Base-by-base conservation (phyloP, 2,888 invertebrate genomes). In the Auanema sp. region DNA sequence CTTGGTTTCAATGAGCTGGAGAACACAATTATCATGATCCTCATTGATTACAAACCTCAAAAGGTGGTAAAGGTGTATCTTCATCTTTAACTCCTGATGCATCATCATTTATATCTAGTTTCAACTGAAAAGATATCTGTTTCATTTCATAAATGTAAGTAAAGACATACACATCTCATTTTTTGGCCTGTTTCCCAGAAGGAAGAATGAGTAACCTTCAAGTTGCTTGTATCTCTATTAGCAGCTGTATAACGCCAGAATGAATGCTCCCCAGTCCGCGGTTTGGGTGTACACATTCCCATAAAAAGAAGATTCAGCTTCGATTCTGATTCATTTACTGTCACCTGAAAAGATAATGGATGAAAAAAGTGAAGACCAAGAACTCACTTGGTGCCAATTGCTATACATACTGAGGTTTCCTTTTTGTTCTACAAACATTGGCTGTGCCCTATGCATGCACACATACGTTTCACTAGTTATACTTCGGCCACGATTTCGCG, bases 361-460 rank as follows among this genome's bases (percentile, higher is more conserved):
- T 23, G 11, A 47, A 24, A 16, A 41, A 3, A 12, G 42, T 4
- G 42, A n/a, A 33, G 18, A 2, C 12, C 1, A 41, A 47, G 2
- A 23, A 10, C 14, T 21, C 12, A 62, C 50, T 56, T 70, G 70
- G 66, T 85, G 83, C 87, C 95, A 96, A 84, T 94, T 93, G 59
- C 93, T 93, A 84, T 96, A 96, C 95, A 96, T 96, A 49, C 94
- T 95, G 59, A 95, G 86, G 21, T 70, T 76, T 0, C 90, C 91
- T 66, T 86, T 85, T 54, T 86, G 85, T 21, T 84, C 85, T 64
- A 94, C 92, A 84, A 94, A 95, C 84, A 92, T 93, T 1, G 96
- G 95, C 84, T 96, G 95, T 0, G 93, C 91, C 75, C 92, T 90
- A 84, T 93, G 92, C 55, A 94, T 88, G 1, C 93, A 93, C 82